phyloP scores from a whole-genome alignment of 2,113 vertebrate species.

The Hypanus sabinus region DNA sequence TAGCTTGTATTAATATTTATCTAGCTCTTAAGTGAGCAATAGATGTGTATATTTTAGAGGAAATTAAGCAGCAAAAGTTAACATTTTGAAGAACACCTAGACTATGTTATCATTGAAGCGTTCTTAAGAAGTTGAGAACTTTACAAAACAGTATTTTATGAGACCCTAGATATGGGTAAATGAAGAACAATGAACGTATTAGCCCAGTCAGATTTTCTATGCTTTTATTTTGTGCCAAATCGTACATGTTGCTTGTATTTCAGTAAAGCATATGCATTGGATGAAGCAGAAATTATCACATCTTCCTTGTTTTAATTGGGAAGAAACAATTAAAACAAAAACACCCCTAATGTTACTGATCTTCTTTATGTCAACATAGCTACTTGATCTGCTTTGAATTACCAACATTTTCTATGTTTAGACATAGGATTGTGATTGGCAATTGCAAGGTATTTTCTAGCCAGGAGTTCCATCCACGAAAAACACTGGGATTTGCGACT shows the following conservation, averaged over 20 bases:
- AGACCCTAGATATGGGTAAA: not conserved
- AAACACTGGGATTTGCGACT: not conserved
- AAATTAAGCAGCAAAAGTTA: not conserved
- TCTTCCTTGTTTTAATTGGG: not conserved
- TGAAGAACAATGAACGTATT: not conserved
- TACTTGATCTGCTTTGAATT: not conserved
- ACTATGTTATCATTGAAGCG: not conserved
- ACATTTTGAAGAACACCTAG: too few relatives aligned
- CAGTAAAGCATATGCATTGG: not conserved
- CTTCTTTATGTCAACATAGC: not conserved
- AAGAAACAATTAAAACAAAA: not conserved
- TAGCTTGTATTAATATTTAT: not conserved
- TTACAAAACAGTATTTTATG: not conserved
- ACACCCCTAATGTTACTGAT: not conserved
- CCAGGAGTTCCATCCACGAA: not conserved
- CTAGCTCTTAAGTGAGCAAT: not conserved
- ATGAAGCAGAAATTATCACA: not conserved
- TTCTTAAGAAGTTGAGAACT: not conserved
- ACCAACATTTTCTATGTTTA: not conserved
- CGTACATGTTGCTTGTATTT: not conserved
- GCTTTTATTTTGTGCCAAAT: not conserved
- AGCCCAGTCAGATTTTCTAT: not conserved
- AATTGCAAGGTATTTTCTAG: not conserved
- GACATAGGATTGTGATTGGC: not conserved
- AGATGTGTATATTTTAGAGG: not conserved